Percentiles rank a stretch among this genome's conserved stretches.
Conservation (phyloP, 1,140 invertebrate species). For the Zaprionus inermis region DNA sequence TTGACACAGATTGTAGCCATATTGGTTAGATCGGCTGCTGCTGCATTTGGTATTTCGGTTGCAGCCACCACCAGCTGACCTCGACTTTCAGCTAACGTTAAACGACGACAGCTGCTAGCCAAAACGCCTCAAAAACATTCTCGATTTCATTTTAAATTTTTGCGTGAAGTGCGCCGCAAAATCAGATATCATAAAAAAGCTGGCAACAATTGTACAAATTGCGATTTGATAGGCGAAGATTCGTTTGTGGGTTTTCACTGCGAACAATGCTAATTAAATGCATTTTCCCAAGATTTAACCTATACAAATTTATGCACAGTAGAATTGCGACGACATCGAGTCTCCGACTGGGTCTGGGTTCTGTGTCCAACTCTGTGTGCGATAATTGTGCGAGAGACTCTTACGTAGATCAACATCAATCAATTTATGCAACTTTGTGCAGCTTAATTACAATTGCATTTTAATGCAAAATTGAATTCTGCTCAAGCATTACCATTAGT, state of each 20-base stretch:
- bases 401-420: slow-evolving; percentile 13
- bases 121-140: slow-evolving; percentile 43
- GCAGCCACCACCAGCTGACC: slow-evolving; percentile 68
- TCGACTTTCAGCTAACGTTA: slow-evolving; percentile 67
- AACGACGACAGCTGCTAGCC: slow-evolving; percentile 33
- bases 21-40: slow-evolving; percentile 53
- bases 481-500: slow-evolving; percentile 16
- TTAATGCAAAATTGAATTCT: slow-evolving; percentile 44
- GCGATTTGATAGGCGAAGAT: slow-evolving; percentile 7
- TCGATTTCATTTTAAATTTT: slow-evolving; percentile 13
- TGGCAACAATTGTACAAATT: slow-evolving; percentile 5
- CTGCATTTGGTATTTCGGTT: slow-evolving; percentile 74
- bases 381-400: slow-evolving; percentile 4
- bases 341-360: neutral
- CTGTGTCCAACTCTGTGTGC: neutral
- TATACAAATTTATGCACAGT: neutral
- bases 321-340: neutral
- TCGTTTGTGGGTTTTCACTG: neutral
- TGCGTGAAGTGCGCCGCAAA: neutral
- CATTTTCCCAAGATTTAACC: slow-evolving; percentile 33
- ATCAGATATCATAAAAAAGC: slow-evolving; percentile 6
- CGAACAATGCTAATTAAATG: slow-evolving; percentile 22
- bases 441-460: slow-evolving; percentile 65
- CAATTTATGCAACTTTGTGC: slow-evolving; percentile 39
- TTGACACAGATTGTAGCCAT: slow-evolving; percentile 70